Evolutionary conservation across 2,113 vertebrate species (phyloP), one percentile per base, ranked within the genome.

Genomic region (Passer domesticus): DNA sequence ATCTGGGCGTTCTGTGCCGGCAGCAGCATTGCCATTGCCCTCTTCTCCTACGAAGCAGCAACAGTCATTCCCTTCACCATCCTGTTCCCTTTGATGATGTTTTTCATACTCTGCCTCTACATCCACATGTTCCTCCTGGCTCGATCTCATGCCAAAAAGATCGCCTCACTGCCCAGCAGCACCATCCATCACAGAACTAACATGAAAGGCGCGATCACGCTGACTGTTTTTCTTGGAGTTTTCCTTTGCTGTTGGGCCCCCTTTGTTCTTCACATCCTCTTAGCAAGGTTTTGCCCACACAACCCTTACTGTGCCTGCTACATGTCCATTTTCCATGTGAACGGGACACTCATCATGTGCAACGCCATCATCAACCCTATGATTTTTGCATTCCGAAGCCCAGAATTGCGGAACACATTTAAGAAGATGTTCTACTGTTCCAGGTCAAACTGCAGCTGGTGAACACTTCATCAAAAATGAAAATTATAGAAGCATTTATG

Each of bases 221-320:
- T 99, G 70, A 99, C 99, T 30, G 98, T 99, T 83, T 98, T 99
- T 39, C 98, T 99, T 10, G 99, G 99, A 15, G 98, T 98, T 37
- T 99, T 99, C 64, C 97, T 99, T 84, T 98, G 98, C 58, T 99
- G 99, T 56, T 99, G 99, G 99, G 98, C 98, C 0, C 99, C 99
- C 5, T 99, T 99, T 90, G 98, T 98, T 85, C 97, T 99, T 37
- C 99, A 99, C 84, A 97, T 99, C 11, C 96, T 99, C 74, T 97
- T 99, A 84, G 98, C 98, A 74, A 98, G 97, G 55, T 98, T 98
- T 97, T 99, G 99, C 83, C 99, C 98, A 6, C 90, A 95, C 43
- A 99, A 99, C 94, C 99, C 99, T 4, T 99, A 99, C 87, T 99
- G 99, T 22, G 98, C 98, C 92, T 99, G 99, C 90, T 99, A 99